A percentile compares a stretch with the other conserved stretches of the same genome.
Conservation (phyloP, 1,140 invertebrate species). For the Bactericera cockerelli region DNA sequence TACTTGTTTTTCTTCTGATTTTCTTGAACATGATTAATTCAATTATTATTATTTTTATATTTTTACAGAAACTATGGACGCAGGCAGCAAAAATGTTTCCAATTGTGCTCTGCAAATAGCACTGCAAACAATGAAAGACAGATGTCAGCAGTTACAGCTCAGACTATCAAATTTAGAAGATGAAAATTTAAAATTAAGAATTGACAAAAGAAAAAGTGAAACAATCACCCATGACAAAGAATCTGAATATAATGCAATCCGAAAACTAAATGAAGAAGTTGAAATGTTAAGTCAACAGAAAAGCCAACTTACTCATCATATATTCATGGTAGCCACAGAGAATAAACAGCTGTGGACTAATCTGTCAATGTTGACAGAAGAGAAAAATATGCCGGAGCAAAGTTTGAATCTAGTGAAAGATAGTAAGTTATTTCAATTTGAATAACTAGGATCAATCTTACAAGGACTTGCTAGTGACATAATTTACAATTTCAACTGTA, state of each 20-base stretch:
- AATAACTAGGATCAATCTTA: too few relatives aligned
- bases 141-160: constrained; percentile 53
- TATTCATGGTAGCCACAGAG: constrained; percentile 61
- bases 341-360: constrained; percentile 61
- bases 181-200: constrained; percentile 49
- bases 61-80: too few relatives aligned
- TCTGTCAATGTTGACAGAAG: constrained; percentile 43
- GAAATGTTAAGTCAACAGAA: constrained; percentile 53
- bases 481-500: too few relatives aligned
- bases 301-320: constrained; percentile 50
- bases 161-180: constrained; percentile 48
- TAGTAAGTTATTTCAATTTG: constrained; percentile 32
- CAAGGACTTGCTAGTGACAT: too few relatives aligned
- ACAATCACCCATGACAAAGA: constrained; percentile 18
- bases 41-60: too few relatives aligned
- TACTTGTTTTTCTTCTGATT: too few relatives aligned
- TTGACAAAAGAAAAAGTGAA: constrained; percentile 30
- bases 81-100: constrained; percentile 21
- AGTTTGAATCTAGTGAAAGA: constrained; percentile 22
- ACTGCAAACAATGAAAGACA: constrained; percentile 59
- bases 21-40: too few relatives aligned
- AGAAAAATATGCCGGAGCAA: constrained; percentile 28
- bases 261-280: constrained; percentile 37
- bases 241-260: constrained; percentile 30
- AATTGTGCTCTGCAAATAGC: constrained; percentile 51